A percentile compares a stretch with the other conserved stretches of the same genome.
phyloP scores from a whole-genome alignment of 1,140 invertebrate genomes.

The Bombus breviceps region DNA sequence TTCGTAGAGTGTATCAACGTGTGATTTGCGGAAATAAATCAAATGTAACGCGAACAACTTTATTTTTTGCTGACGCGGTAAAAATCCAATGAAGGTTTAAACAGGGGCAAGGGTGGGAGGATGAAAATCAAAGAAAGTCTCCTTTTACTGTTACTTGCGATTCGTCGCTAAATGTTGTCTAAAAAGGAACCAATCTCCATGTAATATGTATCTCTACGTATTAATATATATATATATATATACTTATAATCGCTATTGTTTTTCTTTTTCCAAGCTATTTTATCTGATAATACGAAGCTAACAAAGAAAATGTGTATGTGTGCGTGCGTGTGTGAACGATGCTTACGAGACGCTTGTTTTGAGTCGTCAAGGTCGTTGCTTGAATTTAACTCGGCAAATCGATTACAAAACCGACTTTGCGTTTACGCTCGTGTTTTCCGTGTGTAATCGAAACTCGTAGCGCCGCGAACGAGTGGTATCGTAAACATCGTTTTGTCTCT shows the following conservation, averaged over 20 bases:
- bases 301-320: constrained; percentile 40
- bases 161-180: constrained; percentile 1
- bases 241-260: constrained; percentile 22
- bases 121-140: not conserved
- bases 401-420: constrained; percentile 37
- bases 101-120: not conserved
- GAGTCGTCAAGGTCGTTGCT: constrained; percentile 1
- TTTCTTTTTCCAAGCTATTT: constrained; percentile 44
- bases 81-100: constrained; percentile 5
- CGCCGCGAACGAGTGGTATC: not conserved
- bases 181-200: constrained; percentile 41
- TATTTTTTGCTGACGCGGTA: not conserved
- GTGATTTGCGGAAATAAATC: not conserved
- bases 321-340: constrained; percentile 44
- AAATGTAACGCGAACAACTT: not conserved
- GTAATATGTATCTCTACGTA: constrained; percentile 19
- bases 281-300: constrained; percentile 41
- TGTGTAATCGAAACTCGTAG: not conserved
- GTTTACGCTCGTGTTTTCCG: not conserved
- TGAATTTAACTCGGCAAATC: constrained; percentile 33
- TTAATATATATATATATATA: constrained; percentile 31
- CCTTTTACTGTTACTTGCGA: constrained; percentile 18
- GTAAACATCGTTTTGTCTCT: constrained; percentile 5
- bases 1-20: not conserved
- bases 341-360: constrained; percentile 37